A percentile compares a stretch with the other conserved stretches of the same genome.
These are phyloP conservation scores for Ctenopoma kingsleyae DNA, from an alignment of 2,797 vertebrate genomes.

Conservation along the genomic window DNA sequence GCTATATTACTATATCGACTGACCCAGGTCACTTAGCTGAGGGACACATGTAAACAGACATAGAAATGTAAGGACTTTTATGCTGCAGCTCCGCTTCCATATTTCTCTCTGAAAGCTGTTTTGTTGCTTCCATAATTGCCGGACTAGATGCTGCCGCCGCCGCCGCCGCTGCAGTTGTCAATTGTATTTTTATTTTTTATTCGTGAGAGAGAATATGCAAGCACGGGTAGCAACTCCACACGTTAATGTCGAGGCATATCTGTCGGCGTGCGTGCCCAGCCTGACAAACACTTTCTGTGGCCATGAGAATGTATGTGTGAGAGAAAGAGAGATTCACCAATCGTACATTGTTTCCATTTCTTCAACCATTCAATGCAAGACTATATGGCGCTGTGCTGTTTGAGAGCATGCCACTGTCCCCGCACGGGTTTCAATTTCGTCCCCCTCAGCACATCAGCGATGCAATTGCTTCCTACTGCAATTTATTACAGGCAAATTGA, in stretches of 20 bases:
- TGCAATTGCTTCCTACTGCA: conserved; percentile 75
- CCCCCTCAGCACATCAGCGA: conserved; percentile 76
- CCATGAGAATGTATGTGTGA: conserved; percentile 6
- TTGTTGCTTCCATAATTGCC: conserved; percentile 50
- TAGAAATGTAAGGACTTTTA: background rate
- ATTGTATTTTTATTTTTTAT: conserved; percentile 16
- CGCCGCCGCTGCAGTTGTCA: conserved; percentile 21
- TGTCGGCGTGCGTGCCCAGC: conserved; percentile 34
- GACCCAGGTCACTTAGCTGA: conserved; percentile 15
- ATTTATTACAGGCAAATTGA: conserved; percentile 79
- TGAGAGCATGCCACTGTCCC: conserved; percentile 68
- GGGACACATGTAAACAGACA: background rate
- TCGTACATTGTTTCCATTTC: conserved; percentile 62
- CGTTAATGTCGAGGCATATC: conserved; percentile 24
- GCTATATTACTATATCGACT: conserved; percentile 24
- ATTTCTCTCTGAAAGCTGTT: conserved; percentile 40
- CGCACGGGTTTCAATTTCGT: conserved; percentile 77
- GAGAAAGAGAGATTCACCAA: conserved; percentile 27
- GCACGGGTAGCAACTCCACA: conserved; percentile 35
- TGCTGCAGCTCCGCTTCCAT: conserved; percentile 14
- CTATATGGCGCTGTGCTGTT: conserved; percentile 46
- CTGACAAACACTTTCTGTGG: conserved; percentile 33
- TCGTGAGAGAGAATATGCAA: conserved; percentile 34
- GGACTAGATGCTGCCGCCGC: conserved; percentile 17
- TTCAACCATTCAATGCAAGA: conserved; percentile 54